phyloP scores from a whole-genome alignment of 1,140 invertebrate species.

The Leptopilina clavipes region DNA sequence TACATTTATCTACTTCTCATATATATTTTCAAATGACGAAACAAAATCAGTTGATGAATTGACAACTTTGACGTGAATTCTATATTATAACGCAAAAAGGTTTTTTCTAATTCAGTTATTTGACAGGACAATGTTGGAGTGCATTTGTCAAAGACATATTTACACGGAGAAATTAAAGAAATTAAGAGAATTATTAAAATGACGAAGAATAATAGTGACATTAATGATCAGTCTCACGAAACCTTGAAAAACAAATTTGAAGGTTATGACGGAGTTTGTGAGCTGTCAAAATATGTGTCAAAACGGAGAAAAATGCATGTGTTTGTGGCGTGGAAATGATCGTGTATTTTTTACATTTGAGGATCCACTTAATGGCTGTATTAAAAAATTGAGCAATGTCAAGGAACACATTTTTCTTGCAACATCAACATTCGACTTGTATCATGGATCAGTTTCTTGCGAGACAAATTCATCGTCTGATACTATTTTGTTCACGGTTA shows the following conservation, averaged over 20 bases:
- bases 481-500: conserved; percentile 36
- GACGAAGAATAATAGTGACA: conserved; percentile 51
- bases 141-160: neutral
- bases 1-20: too few species aligned
- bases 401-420: conserved; percentile 65
- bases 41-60: neutral
- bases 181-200: conserved; percentile 58
- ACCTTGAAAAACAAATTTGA: conserved; percentile 26
- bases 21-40: neutral
- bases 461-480: conserved; percentile 40
- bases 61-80: neutral
- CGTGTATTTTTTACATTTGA: conserved; percentile 59
- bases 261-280: conserved; percentile 55
- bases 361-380: conserved; percentile 62
- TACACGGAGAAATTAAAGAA: neutral
- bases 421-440: conserved; percentile 65
- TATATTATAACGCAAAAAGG: too few species aligned
- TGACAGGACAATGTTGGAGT: neutral
- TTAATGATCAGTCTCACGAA: conserved; percentile 40
- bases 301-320: conserved; percentile 65
- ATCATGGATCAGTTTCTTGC: conserved; percentile 60
- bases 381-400: conserved; percentile 64
- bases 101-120: too few species aligned
- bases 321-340: conserved; percentile 68
- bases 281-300: conserved; percentile 57